Base-by-base conservation (phyloP, 2,797 vertebrate species). In the Gila robusta region DNA sequence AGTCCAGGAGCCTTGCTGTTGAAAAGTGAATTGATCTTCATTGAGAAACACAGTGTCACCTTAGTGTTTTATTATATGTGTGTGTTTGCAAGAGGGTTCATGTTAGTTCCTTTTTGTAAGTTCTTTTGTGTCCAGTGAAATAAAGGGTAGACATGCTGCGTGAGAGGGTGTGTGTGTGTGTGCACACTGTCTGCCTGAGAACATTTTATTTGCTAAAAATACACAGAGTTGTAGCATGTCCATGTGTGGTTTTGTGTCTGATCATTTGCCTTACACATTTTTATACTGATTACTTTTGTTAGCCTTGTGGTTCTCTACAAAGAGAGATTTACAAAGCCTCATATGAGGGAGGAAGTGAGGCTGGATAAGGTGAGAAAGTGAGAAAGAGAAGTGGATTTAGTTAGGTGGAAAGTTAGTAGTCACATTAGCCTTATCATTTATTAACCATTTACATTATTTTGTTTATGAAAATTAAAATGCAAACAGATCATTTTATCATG, bases 21-120 rank as follows among this genome's bases (percentile, higher is more conserved):
- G 54, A 79, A 74, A 85, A 80, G 26, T 44, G 21, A 69, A 81
- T 76, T 47, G 62, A 76, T 81, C 70, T 56, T 81, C n/a, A 74
- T 14, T 76, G 71, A 83, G 54, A 32, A 66, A 66, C 26, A 64
- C 76, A 54, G 67, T 66, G 28, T 73, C 77, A 54, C 32, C 44
- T 69, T 6, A 69, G 41, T 70, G 59, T 6, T 84, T n/a, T 82
- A 66, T 28, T 88, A 28, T 28, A n/a, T 80, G 37, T 44, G 7
- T 86, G 54, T 77, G 64, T 78, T 56, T 59, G 26, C 67, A 35
- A 37, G 52, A 56, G 67, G 77, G 35, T 62, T 85, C 32, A 67
- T 84, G 17, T 77, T 69, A 56, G 44, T 64, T 70, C 52, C 66
- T 64, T 56, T 70, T 52, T 66, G 66, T 56, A 67, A 32, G 28